These are phyloP conservation scores for Champsocephalus gunnari DNA, from an alignment of 2,797 vertebrate species.

Conservation along the genomic window DNA sequence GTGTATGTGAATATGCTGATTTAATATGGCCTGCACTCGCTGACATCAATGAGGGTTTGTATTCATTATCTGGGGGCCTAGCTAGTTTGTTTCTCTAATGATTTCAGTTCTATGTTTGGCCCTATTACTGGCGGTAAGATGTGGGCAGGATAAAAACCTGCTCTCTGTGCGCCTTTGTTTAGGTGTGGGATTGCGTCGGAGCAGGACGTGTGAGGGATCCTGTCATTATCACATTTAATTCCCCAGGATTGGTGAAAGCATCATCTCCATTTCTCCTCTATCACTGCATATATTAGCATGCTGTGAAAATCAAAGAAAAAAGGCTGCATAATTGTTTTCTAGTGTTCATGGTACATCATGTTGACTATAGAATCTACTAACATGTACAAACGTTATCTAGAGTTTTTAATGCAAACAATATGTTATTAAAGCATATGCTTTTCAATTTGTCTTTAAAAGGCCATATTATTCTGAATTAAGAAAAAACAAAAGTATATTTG, in stretches of 20 bases:
- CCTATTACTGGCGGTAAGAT: conserved; percentile 45
- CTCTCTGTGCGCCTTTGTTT: conserved; percentile 51
- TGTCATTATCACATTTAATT: conserved; percentile 61
- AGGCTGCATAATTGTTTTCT: conserved; percentile 33
- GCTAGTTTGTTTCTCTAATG: conserved; percentile 43
- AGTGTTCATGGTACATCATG: conserved; percentile 6
- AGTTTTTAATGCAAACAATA: background rate
- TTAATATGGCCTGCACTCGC: conserved; percentile 37
- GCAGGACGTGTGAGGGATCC: conserved; percentile 47
- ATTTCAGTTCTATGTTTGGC: conserved; percentile 41
- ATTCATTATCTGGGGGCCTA: conserved; percentile 31
- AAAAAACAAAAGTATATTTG: background rate
- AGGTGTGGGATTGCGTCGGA: conserved; percentile 12
- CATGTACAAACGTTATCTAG: background rate
- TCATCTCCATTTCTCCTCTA: conserved; percentile 34
- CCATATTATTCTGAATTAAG: background rate
- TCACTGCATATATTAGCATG: conserved; percentile 63
- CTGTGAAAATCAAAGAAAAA: conserved; percentile 57
- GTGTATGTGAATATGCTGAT: conserved; percentile 27
- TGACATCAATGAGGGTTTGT: conserved; percentile 57
- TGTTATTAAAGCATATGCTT: background rate
- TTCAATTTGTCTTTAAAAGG: background rate
- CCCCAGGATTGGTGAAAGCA: conserved; percentile 36
- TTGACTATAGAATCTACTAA: conserved; percentile 16
- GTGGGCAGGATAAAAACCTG: conserved; percentile 33